Evolutionary conservation across 2,113 vertebrate genomes (phyloP), one percentile per base, ranked within the genome.

Genomic region (Seriola aureovittata): DNA sequence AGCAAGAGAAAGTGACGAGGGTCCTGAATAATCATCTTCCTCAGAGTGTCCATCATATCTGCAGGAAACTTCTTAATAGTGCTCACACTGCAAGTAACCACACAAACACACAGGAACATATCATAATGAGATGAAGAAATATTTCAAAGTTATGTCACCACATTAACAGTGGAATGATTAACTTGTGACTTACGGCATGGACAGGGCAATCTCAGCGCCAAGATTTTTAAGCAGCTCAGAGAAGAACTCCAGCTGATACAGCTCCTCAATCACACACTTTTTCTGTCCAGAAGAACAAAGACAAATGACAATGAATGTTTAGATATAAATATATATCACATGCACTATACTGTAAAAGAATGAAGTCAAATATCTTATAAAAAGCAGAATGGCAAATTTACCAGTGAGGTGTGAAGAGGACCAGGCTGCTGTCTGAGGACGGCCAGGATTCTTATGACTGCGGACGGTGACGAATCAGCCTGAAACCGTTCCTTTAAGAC

Each of bases 381-480:
- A 32, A 3, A 44, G 42, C 5, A 16, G 8, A 32, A 55, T 40
- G 17, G 29, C 44, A 1, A 38, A 13, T 52, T 74, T 92, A 96
- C 96, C 94, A 96, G 85, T 6, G 95, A 91, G 29, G 91, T 91
- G 77, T 95, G 95, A 16, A 96, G 93, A 55, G 85, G 91, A 68
- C 76, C 25, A 1, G 94, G 93, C 86, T 96, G 94, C 40, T 87
- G 71, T 65, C 72, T 79, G 66, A 96, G 85, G 48, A 95, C 88
- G 6, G 21, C 36, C 66, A 96, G 83, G 80, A 95, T 74, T 13
- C 48, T 76, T n/a, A 59, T 87, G 21, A 91, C 36, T 2, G 89
- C 81, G 3, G 77, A 75, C 12, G 34, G 50, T 0, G 91, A 89
- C 0, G 80, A 5, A 62, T 83, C 42, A 8, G 36, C 75, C 17